Base-by-base conservation (phyloP, 1,140 invertebrate species). In the Calliopsis andreniformis region DNA sequence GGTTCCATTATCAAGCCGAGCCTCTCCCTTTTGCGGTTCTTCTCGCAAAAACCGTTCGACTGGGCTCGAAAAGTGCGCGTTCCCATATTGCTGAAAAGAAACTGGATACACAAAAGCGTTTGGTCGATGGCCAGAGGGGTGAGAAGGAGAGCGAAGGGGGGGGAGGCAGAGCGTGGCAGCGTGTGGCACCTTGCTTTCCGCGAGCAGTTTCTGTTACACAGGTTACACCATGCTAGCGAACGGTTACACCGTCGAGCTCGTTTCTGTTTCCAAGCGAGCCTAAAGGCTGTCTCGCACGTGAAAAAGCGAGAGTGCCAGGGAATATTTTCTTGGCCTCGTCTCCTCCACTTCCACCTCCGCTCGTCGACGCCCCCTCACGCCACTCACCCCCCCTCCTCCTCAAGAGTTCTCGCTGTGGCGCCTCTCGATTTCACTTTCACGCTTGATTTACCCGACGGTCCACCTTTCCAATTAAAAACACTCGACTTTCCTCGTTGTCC, bases 81-180 rank as follows among this genome's bases (percentile, higher is more conserved):
- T 88, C 83, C 85, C 88, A 87, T 87, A 89, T 89, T 89, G 76
- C 76, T 89, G 87, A 89, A 89, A 89, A 89, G 86, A 87, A 88
- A 87, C 87, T 79, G 80, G 87, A 87, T 84, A 83, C 83, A 78
- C 51, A 75, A 75, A 56, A 75, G 62, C 28, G 5, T 55, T 55
- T 20, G 79, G 39, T 51, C 14, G 43, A 25, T n/a, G 32, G 12
- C 16, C 70, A 69, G 78, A 58, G 72, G 62, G 76, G 45, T 71
- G 64, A 70, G 35, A 10, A 10, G 35, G 35, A 10, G 35, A 10
- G 35, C n/a, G n/a, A n/a, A n/a, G n/a, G n/a, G n/a, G n/a, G n/a
- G n/a, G n/a, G n/a, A n/a, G n/a, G n/a, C n/a, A n/a, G n/a, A n/a
- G n/a, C n/a, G 63, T 49, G 62, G n/a, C 61, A 43, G 39, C 32